Evolutionary conservation across 2,888 invertebrate species (phyloP), one percentile per base, ranked within the genome.

Genomic region (Lamellibrachia columna): DNA sequence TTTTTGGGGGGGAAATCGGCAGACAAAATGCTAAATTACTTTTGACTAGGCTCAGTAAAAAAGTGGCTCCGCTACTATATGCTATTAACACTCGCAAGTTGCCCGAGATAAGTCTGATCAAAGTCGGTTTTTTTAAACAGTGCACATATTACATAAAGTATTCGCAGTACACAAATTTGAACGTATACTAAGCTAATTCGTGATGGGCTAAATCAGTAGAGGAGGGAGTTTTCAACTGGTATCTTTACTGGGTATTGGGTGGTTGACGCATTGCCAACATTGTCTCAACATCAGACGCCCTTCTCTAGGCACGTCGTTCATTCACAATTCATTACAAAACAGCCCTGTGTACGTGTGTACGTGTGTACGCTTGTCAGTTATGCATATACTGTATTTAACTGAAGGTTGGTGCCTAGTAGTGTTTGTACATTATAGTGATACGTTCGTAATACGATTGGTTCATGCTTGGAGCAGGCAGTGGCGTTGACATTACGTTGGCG

Each of bases 371-470:
- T 4, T 75, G 75, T 75, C 75, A 75, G n/a, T 75, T 75, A 75
- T 75, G 75, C 75, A 75, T 75, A 75, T 75, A 75, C 75, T 75
- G 75, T 75, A 75, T 75, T 75, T 75, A 75, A 75, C 75, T 22
- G 75, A 75, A 75, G 75, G 75, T 75, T 75, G 75, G n/a, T 75
- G 75, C 75, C 75, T 75, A 15, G 75, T 75, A 75, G 75, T 15
- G 2, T 22, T 22, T 75, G 75, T 75, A 75, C n/a, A 75, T 75
- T 75, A 22, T 75, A 75, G 75, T 75, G 75, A 75, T 40, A 40
- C 40, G 40, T 40, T 40, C 40, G 40, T 40, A 40, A 15, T 75
- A 15, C 1, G 75, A 75, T n/a, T n/a, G 75, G 75, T n/a, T 11
- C n/a, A 1, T 22, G 6, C 75, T 4, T 75, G 75, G 75, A 6